Evolutionary conservation across 2,113 vertebrate genomes (phyloP).

Genomic region (Nesoenas mayeri): DNA sequence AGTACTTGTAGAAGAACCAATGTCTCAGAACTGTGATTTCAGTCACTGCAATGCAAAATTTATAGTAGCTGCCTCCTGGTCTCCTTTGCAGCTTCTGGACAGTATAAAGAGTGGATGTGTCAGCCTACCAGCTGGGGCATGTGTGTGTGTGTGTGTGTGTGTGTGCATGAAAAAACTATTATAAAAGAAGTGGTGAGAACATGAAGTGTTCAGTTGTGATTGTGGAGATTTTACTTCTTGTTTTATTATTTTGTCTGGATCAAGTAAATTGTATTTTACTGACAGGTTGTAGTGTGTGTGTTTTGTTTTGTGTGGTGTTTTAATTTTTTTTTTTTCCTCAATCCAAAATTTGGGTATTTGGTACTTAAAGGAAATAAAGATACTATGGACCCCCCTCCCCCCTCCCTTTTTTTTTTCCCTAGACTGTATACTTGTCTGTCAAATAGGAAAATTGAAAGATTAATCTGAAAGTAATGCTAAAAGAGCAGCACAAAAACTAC

Average conservation of each 20-base stretch:
- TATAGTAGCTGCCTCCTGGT: neutral
- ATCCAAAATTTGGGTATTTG: neutral
- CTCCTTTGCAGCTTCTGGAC: neutral
- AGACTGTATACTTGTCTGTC: neutral
- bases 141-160: neutral
- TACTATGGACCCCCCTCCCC: no score
- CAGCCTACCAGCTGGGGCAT: neutral
- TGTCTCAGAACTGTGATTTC: neutral
- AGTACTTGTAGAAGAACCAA: neutral
- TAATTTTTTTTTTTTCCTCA: neutral
- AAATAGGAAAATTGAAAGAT: neutral
- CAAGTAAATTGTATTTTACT: neutral
- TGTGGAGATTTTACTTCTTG: neutral
- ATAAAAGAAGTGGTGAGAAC: neutral
- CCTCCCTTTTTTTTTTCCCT: no score
- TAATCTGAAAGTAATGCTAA: neutral
- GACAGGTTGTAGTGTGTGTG: no score
- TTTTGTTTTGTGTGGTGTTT: neutral
- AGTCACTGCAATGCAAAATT: neutral
- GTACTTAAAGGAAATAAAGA: neutral
- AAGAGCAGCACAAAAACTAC: neutral
- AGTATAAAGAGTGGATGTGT: neutral
- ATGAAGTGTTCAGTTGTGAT: neutral
- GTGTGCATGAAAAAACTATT: neutral
- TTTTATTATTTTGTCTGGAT: neutral